Base-by-base conservation (phyloP, 2,888 invertebrate species). In the Busseola fusca region DNA sequence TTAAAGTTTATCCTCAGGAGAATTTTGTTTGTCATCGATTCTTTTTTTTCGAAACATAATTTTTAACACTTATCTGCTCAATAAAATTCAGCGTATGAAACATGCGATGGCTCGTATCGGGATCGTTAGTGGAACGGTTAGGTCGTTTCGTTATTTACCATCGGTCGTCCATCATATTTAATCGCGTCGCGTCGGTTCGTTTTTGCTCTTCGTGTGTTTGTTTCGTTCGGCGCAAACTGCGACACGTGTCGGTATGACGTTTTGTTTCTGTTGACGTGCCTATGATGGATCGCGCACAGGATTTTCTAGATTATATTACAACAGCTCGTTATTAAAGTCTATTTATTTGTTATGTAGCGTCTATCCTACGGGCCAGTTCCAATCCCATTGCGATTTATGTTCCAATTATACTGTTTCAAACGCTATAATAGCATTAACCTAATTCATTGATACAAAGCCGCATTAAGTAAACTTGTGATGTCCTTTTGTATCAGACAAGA, bases 161-260 rank as follows among this genome's bases (percentile, higher is more conserved):
- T 86, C 86, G 91, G 84, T 91, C 93, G 92, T 94, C 89, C 92
- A 93, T 94, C 94, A 93, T 92, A 88, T 92, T 91, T 93, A 93
- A 93, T 94, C 93, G 93, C 88, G 85, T 84, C 87, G 87, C 86
- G 85, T 84, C 85, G 87, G 82, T 87, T 86, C 88, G 89, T 89
- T 90, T 91, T 88, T 88, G 83, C 84, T 87, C 82, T 71, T 82
- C 77, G 84, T 85, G 71, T 85, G 81, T 78, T 87, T 85, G 87
- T 84, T 86, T 81, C 82, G 86, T 80, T 82, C 83, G 74, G 87
- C 84, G 85, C 84, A 85, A 86, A 86, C 88, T 86, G 86, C 87
- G 90, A 91, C 91, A 90, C 88, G 89, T 91, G 90, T 91, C 89
- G 84, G 78, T 77, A 72, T 82, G 87, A 86, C 87, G 87, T 90